Base-by-base conservation (phyloP, 1,140 invertebrate genomes). In the Drosophila nigromelanica region DNA sequence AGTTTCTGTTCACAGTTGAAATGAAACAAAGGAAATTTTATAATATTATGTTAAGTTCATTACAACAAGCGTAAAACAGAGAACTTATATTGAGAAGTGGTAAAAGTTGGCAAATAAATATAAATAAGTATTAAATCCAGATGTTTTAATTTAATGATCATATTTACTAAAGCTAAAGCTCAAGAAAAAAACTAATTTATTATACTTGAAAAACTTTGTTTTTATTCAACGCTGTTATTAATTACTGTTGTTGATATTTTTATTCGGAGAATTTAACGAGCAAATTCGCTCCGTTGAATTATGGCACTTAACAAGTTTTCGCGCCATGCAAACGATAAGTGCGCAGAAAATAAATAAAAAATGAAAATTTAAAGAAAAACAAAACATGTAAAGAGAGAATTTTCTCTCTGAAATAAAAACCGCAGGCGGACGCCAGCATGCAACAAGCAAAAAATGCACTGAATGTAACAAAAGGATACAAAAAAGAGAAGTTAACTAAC, bases 401-500 rank as follows among this genome's bases (percentile, higher is more conserved):
- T 12, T 27, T n/a, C n/a, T n/a, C n/a, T n/a, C n/a, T n/a, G 18
- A 58, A 12, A 7, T 27, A 21, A 27, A 40, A 56, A 40, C 27
- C 55, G 24, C 55, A 58, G 4, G 30, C 27, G 10, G 48, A 30
- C n/a, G n/a, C n/a, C n/a, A n/a, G n/a, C n/a, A n/a, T 33, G 27
- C 48, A 51, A 33, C 24, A 51, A 51, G 48, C 24, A 18, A n/a
- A n/a, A 37, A 15, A 10, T 54, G 51, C 51, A 15, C 8, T 43
- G 40, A 43, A 37, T 37, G 11, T 12, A 37, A 11, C 35, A 39
- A 39, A 39, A 5, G 42, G 5, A 0, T n/a, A 15, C 11, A 15
- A 62, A 47, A 8, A 48, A 48, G 33, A 33, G n/a, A 24, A 52
- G 37, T 61, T 59, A 42, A 33, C 21, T 12, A 55, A 27, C 37